These are phyloP conservation scores for Hirundichthys speculiger DNA, from an alignment of 2,113 vertebrate species.

Conservation along the genomic window DNA sequence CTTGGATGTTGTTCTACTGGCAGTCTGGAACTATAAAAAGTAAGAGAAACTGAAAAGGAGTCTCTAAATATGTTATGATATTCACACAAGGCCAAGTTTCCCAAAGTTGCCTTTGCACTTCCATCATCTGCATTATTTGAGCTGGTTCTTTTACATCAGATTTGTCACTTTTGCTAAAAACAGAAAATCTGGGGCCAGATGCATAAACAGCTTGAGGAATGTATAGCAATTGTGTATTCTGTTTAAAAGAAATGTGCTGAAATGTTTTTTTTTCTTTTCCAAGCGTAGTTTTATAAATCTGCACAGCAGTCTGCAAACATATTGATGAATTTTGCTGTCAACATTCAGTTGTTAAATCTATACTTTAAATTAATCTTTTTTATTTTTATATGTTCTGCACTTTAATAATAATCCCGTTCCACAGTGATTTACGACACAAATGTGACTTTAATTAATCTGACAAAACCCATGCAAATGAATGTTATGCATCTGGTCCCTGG, in stretches of 20 bases:
- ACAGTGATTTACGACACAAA: not conserved
- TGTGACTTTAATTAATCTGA: not conserved
- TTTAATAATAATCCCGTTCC: not conserved
- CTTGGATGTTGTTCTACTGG: conserved; percentile 80
- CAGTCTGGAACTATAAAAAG: conserved; percentile 37
- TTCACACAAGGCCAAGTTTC: conserved; percentile 48
- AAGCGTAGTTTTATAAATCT: not conserved
- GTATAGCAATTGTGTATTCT: not conserved
- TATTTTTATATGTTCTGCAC: not conserved
- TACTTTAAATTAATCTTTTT: not conserved
- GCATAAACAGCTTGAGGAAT: conserved; percentile 5
- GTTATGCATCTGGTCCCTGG: conserved; percentile 17
- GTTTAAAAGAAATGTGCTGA: not conserved
- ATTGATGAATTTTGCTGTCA: no score
- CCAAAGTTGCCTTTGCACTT: conserved; percentile 40
- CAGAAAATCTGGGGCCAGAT: conserved; percentile 1
- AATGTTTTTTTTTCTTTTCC: not conserved
- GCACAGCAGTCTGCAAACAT: no score
- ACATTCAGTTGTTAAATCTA: no score
- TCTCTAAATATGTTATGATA: conserved; percentile 58
- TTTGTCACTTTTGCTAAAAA: conserved; percentile 8
- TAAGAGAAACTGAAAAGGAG: conserved; percentile 20
- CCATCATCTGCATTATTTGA: conserved; percentile 24
- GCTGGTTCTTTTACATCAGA: not conserved
- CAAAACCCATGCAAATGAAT: not conserved